phyloP scores from a whole-genome alignment of 1,140 invertebrate genomes.

The Macrosteles quadrilineatus region DNA sequence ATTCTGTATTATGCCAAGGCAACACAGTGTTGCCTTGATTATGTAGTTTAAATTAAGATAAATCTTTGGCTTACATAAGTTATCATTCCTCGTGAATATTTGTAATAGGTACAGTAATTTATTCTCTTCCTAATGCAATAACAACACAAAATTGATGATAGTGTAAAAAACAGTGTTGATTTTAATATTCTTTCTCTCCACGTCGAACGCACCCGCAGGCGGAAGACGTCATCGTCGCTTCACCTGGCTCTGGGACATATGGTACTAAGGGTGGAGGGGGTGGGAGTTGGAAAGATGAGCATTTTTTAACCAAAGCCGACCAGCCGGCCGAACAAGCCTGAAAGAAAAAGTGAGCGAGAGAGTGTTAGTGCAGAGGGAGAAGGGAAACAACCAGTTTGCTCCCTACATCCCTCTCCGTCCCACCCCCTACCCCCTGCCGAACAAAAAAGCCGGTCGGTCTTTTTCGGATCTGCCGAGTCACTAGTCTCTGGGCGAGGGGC shows the following conservation, averaged over 20 bases:
- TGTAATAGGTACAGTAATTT: no score
- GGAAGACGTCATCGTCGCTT: conserved; percentile 13
- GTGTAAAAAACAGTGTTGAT: no score
- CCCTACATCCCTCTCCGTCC: neutral
- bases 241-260: conserved; percentile 16
- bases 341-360: conserved; percentile 31
- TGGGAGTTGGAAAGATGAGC: conserved; percentile 25
- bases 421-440: conserved; percentile 2
- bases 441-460: conserved; percentile 30
- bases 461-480: conserved; percentile 29
- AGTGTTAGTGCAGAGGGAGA: conserved; percentile 9
- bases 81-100: no score
- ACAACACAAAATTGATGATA: no score
- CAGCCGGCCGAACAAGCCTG: conserved; percentile 21
- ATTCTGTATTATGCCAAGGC: no score
- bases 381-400: conserved; percentile 19
- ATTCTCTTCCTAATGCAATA: no score
- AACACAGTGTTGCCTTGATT: no score
- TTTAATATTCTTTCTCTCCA: no score
- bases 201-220: no score
- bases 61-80: no score
- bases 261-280: conserved; percentile 7
- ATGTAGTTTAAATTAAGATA: no score
- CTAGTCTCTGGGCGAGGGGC: neutral
- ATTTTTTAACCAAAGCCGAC: conserved; percentile 26